Evolutionary conservation across 1,140 invertebrate genomes (phyloP).

Genomic region (Cryptotermes secundus): DNA sequence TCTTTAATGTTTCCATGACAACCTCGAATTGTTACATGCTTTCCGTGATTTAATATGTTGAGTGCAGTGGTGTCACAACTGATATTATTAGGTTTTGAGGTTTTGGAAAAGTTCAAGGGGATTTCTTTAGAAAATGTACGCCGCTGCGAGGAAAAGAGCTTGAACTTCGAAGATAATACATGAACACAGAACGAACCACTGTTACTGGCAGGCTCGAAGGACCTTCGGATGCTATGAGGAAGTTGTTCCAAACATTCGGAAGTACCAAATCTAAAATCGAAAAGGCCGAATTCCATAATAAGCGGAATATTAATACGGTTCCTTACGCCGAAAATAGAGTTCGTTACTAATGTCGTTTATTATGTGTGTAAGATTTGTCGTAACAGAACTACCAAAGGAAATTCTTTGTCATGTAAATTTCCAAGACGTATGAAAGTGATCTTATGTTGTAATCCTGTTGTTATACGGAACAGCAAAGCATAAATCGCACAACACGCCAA

Average conservation of each 20-base stretch:
- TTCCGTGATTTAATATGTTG: background rate
- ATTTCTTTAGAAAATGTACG: slow-evolving; percentile 60
- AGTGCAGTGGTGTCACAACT: background rate
- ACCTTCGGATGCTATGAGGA: slow-evolving; percentile 53
- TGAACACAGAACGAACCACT: background rate
- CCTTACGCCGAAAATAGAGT: background rate
- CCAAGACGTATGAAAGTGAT: no score
- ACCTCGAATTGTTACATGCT: background rate
- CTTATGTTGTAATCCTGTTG: no score
- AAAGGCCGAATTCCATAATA: slow-evolving; percentile 53
- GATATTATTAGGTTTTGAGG: slow-evolving; percentile 52
- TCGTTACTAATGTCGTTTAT: background rate
- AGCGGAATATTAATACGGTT: background rate
- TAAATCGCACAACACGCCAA: no score
- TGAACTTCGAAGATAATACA: slow-evolving; percentile 44
- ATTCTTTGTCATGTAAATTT: no score
- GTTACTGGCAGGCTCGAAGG: background rate
- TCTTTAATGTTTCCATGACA: background rate
- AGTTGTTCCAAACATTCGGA: slow-evolving; percentile 59
- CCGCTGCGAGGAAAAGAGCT: slow-evolving; percentile 55
- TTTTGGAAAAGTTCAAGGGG: slow-evolving; percentile 61
- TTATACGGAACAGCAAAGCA: no score
- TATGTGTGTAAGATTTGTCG: no score
- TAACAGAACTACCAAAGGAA: no score
- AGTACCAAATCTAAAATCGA: slow-evolving; percentile 63